Base-by-base conservation (phyloP, 2,797 vertebrate species). In the Podargus strigoides region DNA sequence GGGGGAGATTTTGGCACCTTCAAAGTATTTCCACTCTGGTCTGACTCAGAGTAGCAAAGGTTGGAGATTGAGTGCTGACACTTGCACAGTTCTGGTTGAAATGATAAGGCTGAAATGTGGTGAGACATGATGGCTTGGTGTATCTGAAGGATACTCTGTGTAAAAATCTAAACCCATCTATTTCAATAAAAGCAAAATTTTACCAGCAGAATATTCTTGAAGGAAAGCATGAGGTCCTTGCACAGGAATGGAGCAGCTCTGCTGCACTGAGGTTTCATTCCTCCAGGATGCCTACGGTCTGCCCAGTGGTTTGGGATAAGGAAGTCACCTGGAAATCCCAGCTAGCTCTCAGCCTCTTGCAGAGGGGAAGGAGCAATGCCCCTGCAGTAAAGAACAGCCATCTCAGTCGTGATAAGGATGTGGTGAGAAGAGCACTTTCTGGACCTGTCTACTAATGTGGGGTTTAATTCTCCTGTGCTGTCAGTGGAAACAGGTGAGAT, bases 351-450 rank as follows among this genome's bases (percentile, higher is more conserved):
- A 39, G 47, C 13, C 36, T 42, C 8, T 24, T 24, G 50, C 34
- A 42, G 76, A 10, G 47, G 46, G 49, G 8, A 26, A 28, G 63
- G 67, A 24, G 59, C 70, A 34, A 11, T 44, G 55, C 2, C n/a
- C 36, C 46, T 73, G 46, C 41, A 22, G 46, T 14, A 6, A 19
- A 36, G 36, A 16, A 10, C 36, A 60, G n/a, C 9, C 17, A 3
- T 34, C 28, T 39, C 49, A 3, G 32, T 73, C 0, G 0, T 3
- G 1, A 10, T 16, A 5, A 30, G 50, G 39, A 46, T 0, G 0
- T 28, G 42, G 18, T 21, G 27, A 76, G 58, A 50, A 37, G 58
- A 80, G 44, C 34, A 0, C 19, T 67, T 66, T 13, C 42, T 64
- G 10, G 3, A 0, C 27, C 23, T 63, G 3, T 58, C 26, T 73